Evolutionary conservation across 2,797 vertebrate species (phyloP).

Genomic region (Acanthurus lineatus): DNA sequence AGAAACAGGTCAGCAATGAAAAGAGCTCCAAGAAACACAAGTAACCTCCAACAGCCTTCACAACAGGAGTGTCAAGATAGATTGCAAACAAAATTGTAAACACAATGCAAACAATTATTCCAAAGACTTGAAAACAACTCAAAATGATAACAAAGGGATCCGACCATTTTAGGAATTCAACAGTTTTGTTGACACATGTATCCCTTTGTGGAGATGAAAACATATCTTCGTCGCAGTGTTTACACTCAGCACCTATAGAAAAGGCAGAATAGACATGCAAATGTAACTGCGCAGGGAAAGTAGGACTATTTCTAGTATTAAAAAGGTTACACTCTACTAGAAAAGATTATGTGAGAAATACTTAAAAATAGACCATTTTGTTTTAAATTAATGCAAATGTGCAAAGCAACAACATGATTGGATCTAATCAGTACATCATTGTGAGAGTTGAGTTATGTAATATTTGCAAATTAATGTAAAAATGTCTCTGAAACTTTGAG

Average conservation of each 20-base stretch:
- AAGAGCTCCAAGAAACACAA: slow-evolving; percentile 75
- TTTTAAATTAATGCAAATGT: background rate
- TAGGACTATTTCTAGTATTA: background rate
- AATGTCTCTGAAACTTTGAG: background rate
- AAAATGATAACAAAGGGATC: slow-evolving; percentile 65
- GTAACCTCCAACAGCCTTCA: slow-evolving; percentile 80
- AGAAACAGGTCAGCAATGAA: slow-evolving; percentile 73
- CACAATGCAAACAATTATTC: slow-evolving; percentile 51
- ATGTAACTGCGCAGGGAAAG: background rate
- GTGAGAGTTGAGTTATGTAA: background rate
- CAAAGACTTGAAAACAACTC: slow-evolving; percentile 23
- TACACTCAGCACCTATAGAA: slow-evolving; percentile 39
- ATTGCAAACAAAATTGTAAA: slow-evolving; percentile 63
- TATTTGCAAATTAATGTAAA: background rate
- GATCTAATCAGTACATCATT: background rate
- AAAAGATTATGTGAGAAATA: too few relatives aligned
- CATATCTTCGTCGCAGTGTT: accelerated
- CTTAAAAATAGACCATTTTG: background rate
- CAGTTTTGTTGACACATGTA: slow-evolving; percentile 27
- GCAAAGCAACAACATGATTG: background rate
- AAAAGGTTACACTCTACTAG: background rate
- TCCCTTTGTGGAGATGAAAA: slow-evolving; percentile 35
- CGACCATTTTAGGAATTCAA: slow-evolving; percentile 49
- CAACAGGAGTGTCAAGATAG: slow-evolving; percentile 69
- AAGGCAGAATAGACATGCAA: slow-evolving; percentile 11